Conservation (phyloP, 2,888 invertebrate genomes). For the Entomobrya multifasciata region DNA sequence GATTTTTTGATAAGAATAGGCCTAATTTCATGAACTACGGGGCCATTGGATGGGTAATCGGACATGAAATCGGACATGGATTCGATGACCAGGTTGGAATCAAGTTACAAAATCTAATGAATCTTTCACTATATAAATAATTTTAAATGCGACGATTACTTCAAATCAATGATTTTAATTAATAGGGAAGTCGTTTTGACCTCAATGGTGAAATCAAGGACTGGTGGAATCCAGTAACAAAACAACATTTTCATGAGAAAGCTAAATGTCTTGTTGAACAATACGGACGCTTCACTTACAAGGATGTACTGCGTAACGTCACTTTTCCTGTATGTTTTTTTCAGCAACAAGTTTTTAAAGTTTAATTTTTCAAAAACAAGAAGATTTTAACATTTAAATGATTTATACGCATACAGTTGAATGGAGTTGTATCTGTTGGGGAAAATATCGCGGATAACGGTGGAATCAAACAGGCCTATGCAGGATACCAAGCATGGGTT, state of each 20-base stretch:
- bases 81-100: constrained; percentile 80
- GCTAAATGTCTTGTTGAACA: constrained; percentile 83
- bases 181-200: constrained; percentile 70
- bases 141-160: neutral
- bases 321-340: constrained; percentile 67
- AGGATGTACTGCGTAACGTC: constrained; percentile 80
- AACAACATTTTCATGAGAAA: constrained; percentile 81
- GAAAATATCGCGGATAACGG: constrained; percentile 98
- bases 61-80: constrained; percentile 81
- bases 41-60: constrained; percentile 81
- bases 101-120: too few species aligned
- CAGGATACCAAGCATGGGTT: constrained; percentile 74
- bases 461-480: constrained; percentile 86
- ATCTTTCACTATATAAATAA: neutral
- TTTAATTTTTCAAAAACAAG: too few species aligned
- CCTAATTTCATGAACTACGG: constrained; percentile 81
- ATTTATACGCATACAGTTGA: constrained; percentile 84
- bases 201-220: constrained; percentile 82
- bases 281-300: constrained; percentile 82
- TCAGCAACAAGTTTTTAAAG: too few species aligned
- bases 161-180: neutral
- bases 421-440: constrained; percentile 91
- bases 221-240: constrained; percentile 83
- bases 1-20: constrained; percentile 82
- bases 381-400: too few species aligned